Percentiles rank a stretch among this genome's conserved stretches.
Evolutionary conservation across 2,113 vertebrate species (phyloP).

Genomic region (Coryphaenoides rupestris): DNA sequence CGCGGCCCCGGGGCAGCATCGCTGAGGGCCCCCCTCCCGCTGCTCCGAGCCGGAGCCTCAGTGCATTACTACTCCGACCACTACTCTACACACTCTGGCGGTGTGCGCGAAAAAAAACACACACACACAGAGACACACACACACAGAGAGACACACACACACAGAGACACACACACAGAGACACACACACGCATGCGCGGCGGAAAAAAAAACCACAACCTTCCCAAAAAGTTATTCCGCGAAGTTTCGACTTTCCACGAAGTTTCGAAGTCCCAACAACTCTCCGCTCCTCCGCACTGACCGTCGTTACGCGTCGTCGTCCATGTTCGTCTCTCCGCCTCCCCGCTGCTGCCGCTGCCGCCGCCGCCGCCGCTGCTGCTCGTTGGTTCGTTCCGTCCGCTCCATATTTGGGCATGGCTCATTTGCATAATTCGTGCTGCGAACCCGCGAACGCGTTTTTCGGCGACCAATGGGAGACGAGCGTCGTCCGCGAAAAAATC

Average conservation of each 20-base stretch:
- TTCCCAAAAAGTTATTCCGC: too few species aligned
- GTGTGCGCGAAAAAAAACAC: conserved; percentile 39
- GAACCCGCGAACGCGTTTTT: conserved; percentile 43
- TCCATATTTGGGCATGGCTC: conserved; percentile 70
- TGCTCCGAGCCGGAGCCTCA: conserved; percentile 58
- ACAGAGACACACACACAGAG: too few species aligned
- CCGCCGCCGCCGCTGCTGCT: too few species aligned
- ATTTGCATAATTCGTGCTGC: conserved; percentile 73
- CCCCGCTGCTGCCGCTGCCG: too few species aligned
- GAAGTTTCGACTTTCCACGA: conserved; percentile 29
- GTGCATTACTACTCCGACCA: conserved; percentile 69
- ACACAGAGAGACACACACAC: too few species aligned
- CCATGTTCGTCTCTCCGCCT: conserved; percentile 82
- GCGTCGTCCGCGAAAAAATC: background rate
- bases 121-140: too few species aligned
- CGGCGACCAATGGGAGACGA: conserved; percentile 56
- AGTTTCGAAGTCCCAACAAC: conserved; percentile 39
- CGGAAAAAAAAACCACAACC: background rate
- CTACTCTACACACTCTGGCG: too few species aligned
- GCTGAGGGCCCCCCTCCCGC: conserved; percentile 68
- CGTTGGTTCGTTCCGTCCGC: conserved; percentile 78
- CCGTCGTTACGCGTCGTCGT: conserved; percentile 70
- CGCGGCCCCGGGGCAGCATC: conserved; percentile 77
- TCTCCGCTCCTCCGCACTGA: conserved; percentile 25
- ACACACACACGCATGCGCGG: too few species aligned